Percentiles rank a stretch among this genome's conserved stretches.
phyloP scores from a whole-genome alignment of 1,140 invertebrate species.

The Drosophila burlai region DNA sequence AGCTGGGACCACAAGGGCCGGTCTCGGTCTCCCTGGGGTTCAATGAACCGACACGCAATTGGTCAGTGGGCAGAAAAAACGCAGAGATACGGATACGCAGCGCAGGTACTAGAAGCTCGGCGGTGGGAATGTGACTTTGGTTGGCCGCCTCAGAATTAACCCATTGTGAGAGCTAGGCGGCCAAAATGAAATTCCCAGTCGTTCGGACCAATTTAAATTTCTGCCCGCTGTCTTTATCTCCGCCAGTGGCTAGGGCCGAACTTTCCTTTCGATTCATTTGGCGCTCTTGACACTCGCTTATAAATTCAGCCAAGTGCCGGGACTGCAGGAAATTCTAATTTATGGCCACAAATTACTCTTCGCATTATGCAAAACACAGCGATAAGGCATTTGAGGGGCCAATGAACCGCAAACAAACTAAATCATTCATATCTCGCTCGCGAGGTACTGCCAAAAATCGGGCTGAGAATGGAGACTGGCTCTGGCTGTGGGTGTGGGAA shows the following conservation, averaged over 20 bases:
- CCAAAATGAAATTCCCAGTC: background rate
- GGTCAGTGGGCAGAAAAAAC: conserved; percentile 42
- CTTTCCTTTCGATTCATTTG: conserved; percentile 48
- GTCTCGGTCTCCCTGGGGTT: conserved; percentile 41
- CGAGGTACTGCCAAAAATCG: conserved; percentile 59
- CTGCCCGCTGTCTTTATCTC: background rate
- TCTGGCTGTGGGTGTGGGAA: conserved; percentile 23
- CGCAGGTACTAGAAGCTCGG: conserved; percentile 18
- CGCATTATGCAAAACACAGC: conserved; percentile 71
- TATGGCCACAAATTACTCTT: conserved; percentile 65
- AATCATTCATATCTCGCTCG: conserved; percentile 68
- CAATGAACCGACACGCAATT: conserved; percentile 73
- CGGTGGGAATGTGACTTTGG: conserved; percentile 8
- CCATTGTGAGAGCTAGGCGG: background rate
- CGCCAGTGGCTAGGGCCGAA: conserved; percentile 7
- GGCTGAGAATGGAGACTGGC: conserved; percentile 8
- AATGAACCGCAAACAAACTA: conserved; percentile 74
- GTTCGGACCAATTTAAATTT: conserved; percentile 8
- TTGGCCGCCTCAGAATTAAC: conserved; percentile 4
- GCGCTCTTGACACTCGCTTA: conserved; percentile 24
- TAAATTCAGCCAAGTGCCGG: conserved; percentile 37
- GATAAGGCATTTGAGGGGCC: conserved; percentile 69
- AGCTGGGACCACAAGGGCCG: conserved; percentile 24
- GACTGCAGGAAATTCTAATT: conserved; percentile 42
- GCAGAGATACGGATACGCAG: conserved; percentile 7